A percentile compares a stretch with the other conserved stretches of the same genome.
Evolutionary conservation across 1,140 invertebrate species (phyloP).

Genomic region (Heliothis virescens): DNA sequence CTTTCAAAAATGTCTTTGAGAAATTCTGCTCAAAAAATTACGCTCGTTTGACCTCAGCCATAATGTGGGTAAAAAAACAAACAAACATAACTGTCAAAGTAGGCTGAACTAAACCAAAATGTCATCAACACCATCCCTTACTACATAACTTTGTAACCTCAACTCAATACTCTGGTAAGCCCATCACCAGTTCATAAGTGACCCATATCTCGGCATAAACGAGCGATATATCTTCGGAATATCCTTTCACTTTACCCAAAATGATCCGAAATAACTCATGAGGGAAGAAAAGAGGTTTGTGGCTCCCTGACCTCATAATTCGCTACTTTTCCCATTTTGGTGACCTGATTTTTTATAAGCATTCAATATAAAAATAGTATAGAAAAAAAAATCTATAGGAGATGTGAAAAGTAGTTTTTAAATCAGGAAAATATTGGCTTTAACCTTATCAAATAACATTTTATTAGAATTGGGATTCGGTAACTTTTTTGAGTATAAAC

Average conservation of each 20-base stretch:
- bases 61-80: not conserved
- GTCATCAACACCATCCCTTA: not conserved
- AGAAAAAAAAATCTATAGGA: too few species aligned
- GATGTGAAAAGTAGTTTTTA: too few species aligned
- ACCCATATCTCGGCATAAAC: constrained; percentile 5
- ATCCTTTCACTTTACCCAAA: constrained; percentile 15
- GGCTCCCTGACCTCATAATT: not conserved
- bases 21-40: too few species aligned
- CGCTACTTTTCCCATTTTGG: not conserved
- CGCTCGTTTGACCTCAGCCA: too few species aligned
- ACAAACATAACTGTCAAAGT: not conserved
- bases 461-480: too few species aligned
- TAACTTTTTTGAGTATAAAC: too few species aligned
- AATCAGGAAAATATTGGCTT: too few species aligned
- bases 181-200: not conserved
- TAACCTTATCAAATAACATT: too few species aligned
- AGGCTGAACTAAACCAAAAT: not conserved
- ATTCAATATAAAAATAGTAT: too few species aligned
- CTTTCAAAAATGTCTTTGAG: too few species aligned
- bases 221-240: constrained; percentile 12
- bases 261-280: constrained; percentile 8
- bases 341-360: too few species aligned
- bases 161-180: not conserved
- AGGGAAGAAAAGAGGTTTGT: constrained; percentile 18
- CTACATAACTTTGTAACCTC: not conserved